A percentile compares a stretch with the other conserved stretches of the same genome.
These are phyloP conservation scores for Zosterops japonicus DNA, from an alignment of 2,113 vertebrate species.

Conservation along the genomic window DNA sequence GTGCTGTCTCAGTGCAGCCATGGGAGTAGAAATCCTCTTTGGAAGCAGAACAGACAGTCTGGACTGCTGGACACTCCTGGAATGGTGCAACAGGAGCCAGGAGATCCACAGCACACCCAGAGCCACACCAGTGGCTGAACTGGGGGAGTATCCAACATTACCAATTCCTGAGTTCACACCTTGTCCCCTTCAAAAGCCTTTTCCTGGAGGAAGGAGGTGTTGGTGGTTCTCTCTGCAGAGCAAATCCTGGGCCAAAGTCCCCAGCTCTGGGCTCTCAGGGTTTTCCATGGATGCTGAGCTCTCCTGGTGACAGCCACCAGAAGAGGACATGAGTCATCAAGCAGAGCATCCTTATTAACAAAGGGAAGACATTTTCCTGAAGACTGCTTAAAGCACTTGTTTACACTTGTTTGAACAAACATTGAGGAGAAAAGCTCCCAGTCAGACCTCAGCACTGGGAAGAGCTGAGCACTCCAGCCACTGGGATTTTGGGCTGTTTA, in stretches of 20 bases:
- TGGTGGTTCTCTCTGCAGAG: not conserved
- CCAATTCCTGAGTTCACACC: not conserved
- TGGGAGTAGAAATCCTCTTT: not conserved
- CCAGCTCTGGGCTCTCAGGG: not conserved
- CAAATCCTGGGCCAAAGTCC: not conserved
- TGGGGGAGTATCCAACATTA: not conserved
- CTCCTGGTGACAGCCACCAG: not conserved
- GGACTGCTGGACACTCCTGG: not conserved
- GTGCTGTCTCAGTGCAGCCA: not conserved
- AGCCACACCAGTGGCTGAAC: not conserved
- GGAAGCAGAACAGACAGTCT: not conserved
- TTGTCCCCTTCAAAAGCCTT: not conserved
- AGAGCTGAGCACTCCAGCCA: not conserved
- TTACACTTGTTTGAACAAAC: not conserved
- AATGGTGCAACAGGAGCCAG: not conserved
- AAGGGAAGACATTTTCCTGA: not conserved
- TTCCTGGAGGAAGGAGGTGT: not conserved
- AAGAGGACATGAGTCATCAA: not conserved
- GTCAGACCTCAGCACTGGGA: not conserved
- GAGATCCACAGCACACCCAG: fast-evolving
- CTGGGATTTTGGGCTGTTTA: not conserved
- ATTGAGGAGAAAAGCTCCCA: not conserved
- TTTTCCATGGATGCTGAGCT: not conserved
- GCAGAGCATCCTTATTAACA: not conserved
- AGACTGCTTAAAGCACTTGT: not conserved